These are phyloP conservation scores for Syngnathus rostellatus DNA, from an alignment of 2,797 vertebrate genomes.

Conservation along the genomic window DNA sequence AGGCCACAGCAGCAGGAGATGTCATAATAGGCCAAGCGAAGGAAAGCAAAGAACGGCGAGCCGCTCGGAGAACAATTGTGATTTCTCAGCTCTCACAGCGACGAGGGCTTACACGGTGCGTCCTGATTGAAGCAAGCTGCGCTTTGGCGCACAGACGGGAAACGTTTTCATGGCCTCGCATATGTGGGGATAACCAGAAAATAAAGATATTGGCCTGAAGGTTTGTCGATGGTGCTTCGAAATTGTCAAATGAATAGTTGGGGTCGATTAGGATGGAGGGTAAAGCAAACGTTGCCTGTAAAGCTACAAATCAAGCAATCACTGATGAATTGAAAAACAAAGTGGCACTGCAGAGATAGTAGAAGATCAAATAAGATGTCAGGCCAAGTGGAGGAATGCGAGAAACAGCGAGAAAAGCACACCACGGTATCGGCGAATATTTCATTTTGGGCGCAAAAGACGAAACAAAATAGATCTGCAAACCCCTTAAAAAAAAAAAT, in stretches of 20 bases:
- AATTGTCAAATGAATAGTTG: background rate
- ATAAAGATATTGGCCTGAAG: slow-evolving; percentile 17
- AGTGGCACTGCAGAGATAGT: background rate
- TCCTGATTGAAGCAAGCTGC: slow-evolving; percentile 8
- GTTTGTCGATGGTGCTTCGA: background rate
- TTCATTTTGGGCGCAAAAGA: background rate
- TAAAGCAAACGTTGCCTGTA: background rate
- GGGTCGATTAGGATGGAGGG: background rate
- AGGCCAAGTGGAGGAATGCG: slow-evolving; percentile 16
- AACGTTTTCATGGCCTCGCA: slow-evolving; percentile 36
- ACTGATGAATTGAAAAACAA: background rate
- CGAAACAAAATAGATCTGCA: too few species aligned
- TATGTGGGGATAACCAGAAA: slow-evolving; percentile 44
- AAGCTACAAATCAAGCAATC: background rate
- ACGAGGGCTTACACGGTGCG: background rate
- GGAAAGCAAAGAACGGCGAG: slow-evolving; percentile 8
- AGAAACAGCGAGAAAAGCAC: slow-evolving; percentile 20
- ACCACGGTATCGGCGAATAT: slow-evolving; percentile 15
- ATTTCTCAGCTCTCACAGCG: slow-evolving; percentile 20
- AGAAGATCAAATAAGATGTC: slow-evolving; percentile 24
- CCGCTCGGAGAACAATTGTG: slow-evolving; percentile 11
- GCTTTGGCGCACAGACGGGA: slow-evolving; percentile 19
- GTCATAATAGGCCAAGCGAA: slow-evolving; percentile 1
- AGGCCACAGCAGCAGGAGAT: slow-evolving; percentile 5
- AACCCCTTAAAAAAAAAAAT: too few species aligned